phyloP scores from a whole-genome alignment of 2,113 vertebrate species.

The Nycticebus coucang region DNA sequence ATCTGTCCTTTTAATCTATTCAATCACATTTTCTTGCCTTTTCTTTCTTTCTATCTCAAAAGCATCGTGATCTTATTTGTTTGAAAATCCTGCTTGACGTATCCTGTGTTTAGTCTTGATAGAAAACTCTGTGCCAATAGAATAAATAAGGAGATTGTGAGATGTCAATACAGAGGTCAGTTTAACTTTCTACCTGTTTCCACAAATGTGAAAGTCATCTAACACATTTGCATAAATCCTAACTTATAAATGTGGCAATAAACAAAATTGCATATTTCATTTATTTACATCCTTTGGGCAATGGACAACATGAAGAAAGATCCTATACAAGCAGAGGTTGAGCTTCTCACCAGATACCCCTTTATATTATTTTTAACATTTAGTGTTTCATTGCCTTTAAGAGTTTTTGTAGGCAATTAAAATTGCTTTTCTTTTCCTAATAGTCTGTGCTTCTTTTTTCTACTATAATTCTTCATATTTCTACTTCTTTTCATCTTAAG shows the following conservation, averaged over 20 bases:
- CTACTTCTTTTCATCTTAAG: neutral
- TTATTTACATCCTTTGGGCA: neutral
- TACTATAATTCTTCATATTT: neutral
- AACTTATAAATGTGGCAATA: slow-evolving; percentile 34
- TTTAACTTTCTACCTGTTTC: slow-evolving; percentile 42
- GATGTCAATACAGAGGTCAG: slow-evolving; percentile 60
- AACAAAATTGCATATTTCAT: neutral
- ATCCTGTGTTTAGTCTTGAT: slow-evolving; percentile 31
- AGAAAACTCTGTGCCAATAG: slow-evolving; percentile 55
- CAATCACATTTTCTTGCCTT: neutral
- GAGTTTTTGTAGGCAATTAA: neutral
- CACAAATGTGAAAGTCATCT: neutral
- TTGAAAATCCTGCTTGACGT: neutral
- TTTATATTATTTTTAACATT: neutral
- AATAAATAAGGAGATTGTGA: slow-evolving; percentile 64
- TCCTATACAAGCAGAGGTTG: neutral
- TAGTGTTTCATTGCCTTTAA: neutral
- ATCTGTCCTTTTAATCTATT: slow-evolving; percentile 26
- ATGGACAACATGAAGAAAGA: neutral
- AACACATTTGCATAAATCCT: slow-evolving; percentile 54
- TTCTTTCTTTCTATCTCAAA: slow-evolving; percentile 22
- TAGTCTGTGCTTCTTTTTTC: neutral
- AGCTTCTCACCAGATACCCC: neutral
- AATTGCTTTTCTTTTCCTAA: neutral
- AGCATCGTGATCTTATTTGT: slow-evolving; percentile 52